These are phyloP conservation scores for Morone saxatilis DNA, from an alignment of 2,113 vertebrate genomes.

Conservation along the genomic window DNA sequence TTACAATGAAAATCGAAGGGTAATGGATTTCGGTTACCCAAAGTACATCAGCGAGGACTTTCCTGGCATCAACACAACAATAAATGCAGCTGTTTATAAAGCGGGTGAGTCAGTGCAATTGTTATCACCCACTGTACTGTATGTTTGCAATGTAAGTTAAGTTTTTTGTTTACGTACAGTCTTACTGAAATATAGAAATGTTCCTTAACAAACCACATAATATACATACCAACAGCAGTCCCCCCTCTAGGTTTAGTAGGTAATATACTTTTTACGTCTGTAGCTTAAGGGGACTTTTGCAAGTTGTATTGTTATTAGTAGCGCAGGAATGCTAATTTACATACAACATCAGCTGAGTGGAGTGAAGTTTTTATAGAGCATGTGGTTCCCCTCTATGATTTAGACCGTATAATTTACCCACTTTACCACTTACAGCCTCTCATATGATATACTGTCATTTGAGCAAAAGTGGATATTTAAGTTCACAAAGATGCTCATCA, in stretches of 20 bases:
- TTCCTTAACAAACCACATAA: not conserved
- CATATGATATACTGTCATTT: conserved; percentile 37
- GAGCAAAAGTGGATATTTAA: conserved; percentile 32
- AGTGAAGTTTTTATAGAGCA: conserved; percentile 22
- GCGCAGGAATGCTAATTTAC: conserved; percentile 49
- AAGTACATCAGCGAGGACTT: conserved; percentile 82
- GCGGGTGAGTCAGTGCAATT: conserved; percentile 68
- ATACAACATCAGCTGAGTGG: conserved; percentile 4
- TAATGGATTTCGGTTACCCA: conserved; percentile 81
- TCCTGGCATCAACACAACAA: conserved; percentile 77
- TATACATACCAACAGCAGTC: not conserved
- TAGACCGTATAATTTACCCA: conserved; percentile 51
- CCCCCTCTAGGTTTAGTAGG: conserved; percentile 1
- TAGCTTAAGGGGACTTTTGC: conserved; percentile 11
- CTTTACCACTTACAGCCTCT: conserved; percentile 27
- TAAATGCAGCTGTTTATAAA: conserved; percentile 82
- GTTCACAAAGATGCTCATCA: conserved; percentile 20
- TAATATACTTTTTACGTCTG: conserved; percentile 11
- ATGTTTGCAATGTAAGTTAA: not conserved
- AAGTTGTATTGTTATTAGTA: conserved; percentile 30
- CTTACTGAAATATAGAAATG: not conserved
- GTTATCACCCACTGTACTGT: not conserved
- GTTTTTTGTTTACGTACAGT: not conserved
- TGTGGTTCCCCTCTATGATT: conserved; percentile 43
- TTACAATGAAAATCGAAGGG: conserved; percentile 81